Base-by-base conservation (phyloP, 2,113 vertebrate species). In the Nematolebias whitei region DNA sequence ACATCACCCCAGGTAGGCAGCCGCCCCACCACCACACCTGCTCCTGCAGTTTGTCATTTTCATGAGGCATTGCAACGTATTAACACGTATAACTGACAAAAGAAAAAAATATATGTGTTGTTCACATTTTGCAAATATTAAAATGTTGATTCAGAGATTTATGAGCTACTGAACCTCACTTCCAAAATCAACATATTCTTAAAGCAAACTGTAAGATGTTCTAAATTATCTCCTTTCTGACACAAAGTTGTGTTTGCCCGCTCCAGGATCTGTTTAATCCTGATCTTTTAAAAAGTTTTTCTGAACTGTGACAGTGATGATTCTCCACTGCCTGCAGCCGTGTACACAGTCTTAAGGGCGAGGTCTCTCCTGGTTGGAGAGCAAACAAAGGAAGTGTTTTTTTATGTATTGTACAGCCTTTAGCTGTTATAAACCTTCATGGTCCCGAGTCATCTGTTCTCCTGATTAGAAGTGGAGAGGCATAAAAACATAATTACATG, bases 1-100 rank as follows among this genome's bases (percentile, higher is more conserved):
- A 97, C 84, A 99, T 99, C 82, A 88, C 95, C 0, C 90, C 98
- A 85, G 97, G 98, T 99, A 85, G 38, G 84, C 22, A 14, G 8
- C n/a, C 26, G 2, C 20, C 24, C 41, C 26, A 51, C 1, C 53
- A 35, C 41, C 57, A 41, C 52, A 73, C 61, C 78, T 80, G 59
- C 51, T 20, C 8, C 23, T 39, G 15, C 35, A 32, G 16, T 35
- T 24, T 23, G 12, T 73, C 48, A 63, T 55, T 57, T 20, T 38
- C 26, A 26, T 22, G 16, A 45, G 8, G 23, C 39, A 10, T 43
- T 20, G 60, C 22, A 35, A 2, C 50, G 39, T 24, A 14, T 18
- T 18, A 7, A 52, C 24, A 20, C 18, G 39, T 5, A 5, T 43
- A 60, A 59, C 60, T 16, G 69, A 72, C 49, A 66, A 63, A 70